phyloP scores from a whole-genome alignment of 2,113 vertebrate genomes.

The Cebidichthys violaceus region DNA sequence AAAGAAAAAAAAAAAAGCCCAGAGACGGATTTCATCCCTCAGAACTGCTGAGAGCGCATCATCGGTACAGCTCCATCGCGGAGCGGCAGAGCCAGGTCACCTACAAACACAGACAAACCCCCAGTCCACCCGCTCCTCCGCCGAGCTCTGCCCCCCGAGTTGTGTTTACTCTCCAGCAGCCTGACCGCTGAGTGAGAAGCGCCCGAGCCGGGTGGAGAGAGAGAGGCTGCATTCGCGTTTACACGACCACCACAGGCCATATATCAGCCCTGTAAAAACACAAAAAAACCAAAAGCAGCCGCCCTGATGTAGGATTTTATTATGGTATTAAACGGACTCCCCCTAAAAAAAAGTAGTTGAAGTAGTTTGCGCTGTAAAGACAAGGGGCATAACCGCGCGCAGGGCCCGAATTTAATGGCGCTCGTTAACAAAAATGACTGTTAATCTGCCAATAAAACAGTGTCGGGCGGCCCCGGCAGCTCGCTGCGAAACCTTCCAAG shows the following conservation, averaged over 20 bases:
- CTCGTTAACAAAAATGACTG: constrained; percentile 82
- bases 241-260: constrained; percentile 83
- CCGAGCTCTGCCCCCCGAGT: constrained; percentile 9
- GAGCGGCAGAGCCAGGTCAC: background rate
- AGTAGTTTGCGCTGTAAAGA: constrained; percentile 82
- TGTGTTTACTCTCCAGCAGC: constrained; percentile 51
- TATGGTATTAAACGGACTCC: constrained; percentile 84
- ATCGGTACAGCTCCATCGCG: background rate
- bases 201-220: constrained; percentile 30
- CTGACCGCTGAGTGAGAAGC: constrained; percentile 59
- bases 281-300: constrained; percentile 85
- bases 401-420: constrained; percentile 71
- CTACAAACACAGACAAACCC: background rate
- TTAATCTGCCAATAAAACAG: constrained; percentile 81
- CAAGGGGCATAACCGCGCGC: constrained; percentile 69
- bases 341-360: constrained; percentile 78
- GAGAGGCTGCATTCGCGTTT: constrained; percentile 68
- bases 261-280: constrained; percentile 89
- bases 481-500: constrained; percentile 8
- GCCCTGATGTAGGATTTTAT: constrained; percentile 86
- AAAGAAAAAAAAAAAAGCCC: background rate
- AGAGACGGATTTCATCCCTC: constrained; percentile 7
- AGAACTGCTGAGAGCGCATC: background rate
- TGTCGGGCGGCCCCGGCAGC: constrained; percentile 44
- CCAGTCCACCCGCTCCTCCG: background rate